Conservation (phyloP, 2,888 invertebrate genomes). For the Pycnomerus fuliginosus region DNA sequence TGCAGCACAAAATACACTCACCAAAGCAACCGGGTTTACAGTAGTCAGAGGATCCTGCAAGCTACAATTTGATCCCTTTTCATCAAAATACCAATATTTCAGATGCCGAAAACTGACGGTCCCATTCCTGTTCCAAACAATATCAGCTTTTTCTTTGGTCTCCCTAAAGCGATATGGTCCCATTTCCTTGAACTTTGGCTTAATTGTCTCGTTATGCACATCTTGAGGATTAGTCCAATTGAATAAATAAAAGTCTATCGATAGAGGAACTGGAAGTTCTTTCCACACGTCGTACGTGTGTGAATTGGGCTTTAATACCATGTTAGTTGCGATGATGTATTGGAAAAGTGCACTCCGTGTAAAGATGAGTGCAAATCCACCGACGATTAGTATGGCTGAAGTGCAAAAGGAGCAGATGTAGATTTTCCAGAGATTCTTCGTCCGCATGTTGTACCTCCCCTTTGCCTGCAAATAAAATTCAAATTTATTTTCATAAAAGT, state of each 20-base stretch:
- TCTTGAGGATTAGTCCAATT: constrained; percentile 80
- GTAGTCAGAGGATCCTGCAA: constrained; percentile 62
- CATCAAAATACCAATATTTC: constrained; percentile 70
- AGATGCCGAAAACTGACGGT: constrained; percentile 72
- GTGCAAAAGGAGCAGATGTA: constrained; percentile 3
- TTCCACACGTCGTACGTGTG: constrained; percentile 70
- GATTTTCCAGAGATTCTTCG: constrained; percentile 1
- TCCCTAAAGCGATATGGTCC: constrained; percentile 70
- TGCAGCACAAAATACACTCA: too few relatives aligned
- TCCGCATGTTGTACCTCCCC: constrained; percentile 5
- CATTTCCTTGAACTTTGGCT: constrained; percentile 58
- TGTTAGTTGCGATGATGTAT: constrained; percentile 28
- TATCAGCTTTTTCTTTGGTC: constrained; percentile 68
- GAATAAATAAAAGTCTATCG: constrained; percentile 69
- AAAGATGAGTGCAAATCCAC: constrained; percentile 18
- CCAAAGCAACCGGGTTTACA: constrained; percentile 76
- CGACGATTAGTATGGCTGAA: background rate
- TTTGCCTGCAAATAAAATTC: too few relatives aligned
- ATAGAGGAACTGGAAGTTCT: constrained; percentile 63
- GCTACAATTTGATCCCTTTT: constrained; percentile 65
- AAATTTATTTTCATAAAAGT: too few relatives aligned
- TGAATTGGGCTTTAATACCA: constrained; percentile 60
- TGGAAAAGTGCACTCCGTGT: constrained; percentile 22
- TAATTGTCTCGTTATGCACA: constrained; percentile 57
- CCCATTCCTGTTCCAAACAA: constrained; percentile 68